phyloP scores from a whole-genome alignment of 2,113 vertebrate species.

The Chascanopsetta lugubris region DNA sequence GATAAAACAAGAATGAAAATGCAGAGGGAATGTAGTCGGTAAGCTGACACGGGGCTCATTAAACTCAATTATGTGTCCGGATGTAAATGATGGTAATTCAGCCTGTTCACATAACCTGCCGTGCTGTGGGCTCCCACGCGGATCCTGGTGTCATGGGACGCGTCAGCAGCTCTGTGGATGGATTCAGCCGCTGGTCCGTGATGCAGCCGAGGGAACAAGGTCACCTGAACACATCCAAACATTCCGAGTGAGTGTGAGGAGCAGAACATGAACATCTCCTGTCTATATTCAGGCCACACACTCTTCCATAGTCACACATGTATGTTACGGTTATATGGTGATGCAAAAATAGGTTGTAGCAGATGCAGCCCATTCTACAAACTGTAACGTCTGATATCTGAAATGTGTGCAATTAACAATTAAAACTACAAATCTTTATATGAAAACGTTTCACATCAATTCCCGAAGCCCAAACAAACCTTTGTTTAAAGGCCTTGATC shows the following conservation, averaged over 20 bases:
- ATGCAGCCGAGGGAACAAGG: constrained; percentile 2
- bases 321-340: not conserved
- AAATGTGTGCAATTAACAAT: too few species aligned
- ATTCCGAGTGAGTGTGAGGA: not conserved
- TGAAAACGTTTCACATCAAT: too few species aligned
- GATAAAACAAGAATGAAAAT: constrained; percentile 3
- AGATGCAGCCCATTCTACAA: not conserved
- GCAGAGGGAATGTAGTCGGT: too few species aligned
- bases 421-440: too few species aligned
- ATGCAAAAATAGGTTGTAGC: not conserved
- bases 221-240: constrained; percentile 33
- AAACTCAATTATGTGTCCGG: not conserved
- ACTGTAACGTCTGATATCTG: too few species aligned
- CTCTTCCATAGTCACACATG: too few species aligned
- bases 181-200: constrained; percentile 4
- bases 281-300: not conserved
- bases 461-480: too few species aligned
- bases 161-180: constrained; percentile 22
- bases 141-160: constrained; percentile 31
- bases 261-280: not conserved
- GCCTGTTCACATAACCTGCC: constrained; percentile 70
- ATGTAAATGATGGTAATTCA: constrained; percentile 16
- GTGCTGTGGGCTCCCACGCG: constrained; percentile 14
- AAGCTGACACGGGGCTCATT: not conserved
- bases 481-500: too few species aligned